These are phyloP conservation scores for Melanotaenia duboulayi DNA, from an alignment of 2,113 vertebrate genomes.

Conservation along the genomic window DNA sequence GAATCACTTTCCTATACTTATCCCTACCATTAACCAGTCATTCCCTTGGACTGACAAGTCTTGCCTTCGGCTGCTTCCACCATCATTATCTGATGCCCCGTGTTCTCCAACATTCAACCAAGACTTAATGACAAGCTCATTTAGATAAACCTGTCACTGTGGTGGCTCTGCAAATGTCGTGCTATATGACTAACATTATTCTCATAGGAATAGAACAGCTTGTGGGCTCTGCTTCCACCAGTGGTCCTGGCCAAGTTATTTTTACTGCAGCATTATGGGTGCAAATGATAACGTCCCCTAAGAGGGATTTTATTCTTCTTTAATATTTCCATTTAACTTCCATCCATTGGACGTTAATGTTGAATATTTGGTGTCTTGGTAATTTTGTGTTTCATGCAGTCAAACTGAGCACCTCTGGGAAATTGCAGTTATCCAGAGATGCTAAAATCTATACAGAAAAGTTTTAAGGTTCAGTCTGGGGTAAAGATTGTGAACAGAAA, in stretches of 20 bases:
- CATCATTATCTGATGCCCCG: slow-evolving; percentile 64
- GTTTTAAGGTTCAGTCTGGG: slow-evolving; percentile 36
- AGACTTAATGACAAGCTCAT: slow-evolving; percentile 48
- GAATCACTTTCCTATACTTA: slow-evolving; percentile 28
- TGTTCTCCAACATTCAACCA: slow-evolving; percentile 45
- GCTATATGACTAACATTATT: slow-evolving; percentile 57
- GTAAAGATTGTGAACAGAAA: slow-evolving; percentile 20
- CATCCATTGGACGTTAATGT: slow-evolving; percentile 46
- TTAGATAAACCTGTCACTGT: slow-evolving; percentile 60
- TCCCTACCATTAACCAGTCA: slow-evolving; percentile 12
- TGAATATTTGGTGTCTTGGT: slow-evolving; percentile 32
- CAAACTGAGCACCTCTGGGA: slow-evolving; percentile 28
- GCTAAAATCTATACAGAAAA: slow-evolving; percentile 29
- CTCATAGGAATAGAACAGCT: slow-evolving; percentile 48
- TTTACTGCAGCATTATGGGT: slow-evolving; percentile 31
- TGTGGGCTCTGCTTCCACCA: slow-evolving; percentile 3
- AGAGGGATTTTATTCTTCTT: slow-evolving; percentile 10
- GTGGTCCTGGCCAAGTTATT: slow-evolving; percentile 22
- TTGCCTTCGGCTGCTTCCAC: slow-evolving; percentile 51
- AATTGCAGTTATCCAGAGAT: slow-evolving; percentile 15
- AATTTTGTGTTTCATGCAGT: slow-evolving; percentile 51
- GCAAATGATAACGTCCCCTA: slow-evolving; percentile 39
- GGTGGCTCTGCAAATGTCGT: slow-evolving; percentile 41
- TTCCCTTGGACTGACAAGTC: slow-evolving; percentile 39
- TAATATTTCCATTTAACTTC: slow-evolving; percentile 37